phyloP scores from a whole-genome alignment of 2,797 vertebrate genomes.

The Coregonus suidteri region DNA sequence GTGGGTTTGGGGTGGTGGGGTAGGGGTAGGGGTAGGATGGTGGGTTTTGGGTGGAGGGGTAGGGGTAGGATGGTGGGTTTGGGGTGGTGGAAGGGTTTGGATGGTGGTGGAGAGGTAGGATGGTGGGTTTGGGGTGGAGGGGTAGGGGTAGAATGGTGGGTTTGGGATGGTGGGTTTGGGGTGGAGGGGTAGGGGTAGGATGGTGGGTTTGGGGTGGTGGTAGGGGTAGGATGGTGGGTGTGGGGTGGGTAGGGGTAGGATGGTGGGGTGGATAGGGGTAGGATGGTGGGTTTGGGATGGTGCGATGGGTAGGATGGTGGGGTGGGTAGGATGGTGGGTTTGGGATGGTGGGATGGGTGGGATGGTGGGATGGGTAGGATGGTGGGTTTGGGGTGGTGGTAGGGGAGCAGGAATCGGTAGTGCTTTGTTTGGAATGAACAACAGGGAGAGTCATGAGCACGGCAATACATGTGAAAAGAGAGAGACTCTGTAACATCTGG shows the following conservation, averaged over 20 bases:
- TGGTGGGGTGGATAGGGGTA: too few relatives aligned
- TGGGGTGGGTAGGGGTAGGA: too few relatives aligned
- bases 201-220: slow-evolving; percentile 8
- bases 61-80: neutral
- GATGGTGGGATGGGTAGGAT: neutral
- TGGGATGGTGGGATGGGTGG: neutral
- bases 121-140: neutral
- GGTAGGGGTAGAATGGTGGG: too few relatives aligned
- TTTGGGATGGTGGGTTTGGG: neutral
- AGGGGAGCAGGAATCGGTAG: neutral
- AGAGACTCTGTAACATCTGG: neutral
- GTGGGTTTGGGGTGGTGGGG: too few relatives aligned
- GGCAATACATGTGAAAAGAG: neutral
- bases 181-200: slow-evolving; percentile 5
- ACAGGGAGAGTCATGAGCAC: neutral
- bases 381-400: slow-evolving; percentile 18
- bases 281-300: too few relatives aligned
- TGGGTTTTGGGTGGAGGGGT: neutral
- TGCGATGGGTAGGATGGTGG: too few relatives aligned
- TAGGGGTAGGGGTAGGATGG: neutral
- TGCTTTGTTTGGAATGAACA: slow-evolving; percentile 34
- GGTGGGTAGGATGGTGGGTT: neutral
- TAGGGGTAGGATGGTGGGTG: neutral
- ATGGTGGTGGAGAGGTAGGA: neutral
- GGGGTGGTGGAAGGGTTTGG: neutral